A percentile compares a stretch with the other conserved stretches of the same genome.
These are phyloP conservation scores for Pongo pygmaeus DNA, from an alignment of 2,113 vertebrate species.

Conservation along the genomic window DNA sequence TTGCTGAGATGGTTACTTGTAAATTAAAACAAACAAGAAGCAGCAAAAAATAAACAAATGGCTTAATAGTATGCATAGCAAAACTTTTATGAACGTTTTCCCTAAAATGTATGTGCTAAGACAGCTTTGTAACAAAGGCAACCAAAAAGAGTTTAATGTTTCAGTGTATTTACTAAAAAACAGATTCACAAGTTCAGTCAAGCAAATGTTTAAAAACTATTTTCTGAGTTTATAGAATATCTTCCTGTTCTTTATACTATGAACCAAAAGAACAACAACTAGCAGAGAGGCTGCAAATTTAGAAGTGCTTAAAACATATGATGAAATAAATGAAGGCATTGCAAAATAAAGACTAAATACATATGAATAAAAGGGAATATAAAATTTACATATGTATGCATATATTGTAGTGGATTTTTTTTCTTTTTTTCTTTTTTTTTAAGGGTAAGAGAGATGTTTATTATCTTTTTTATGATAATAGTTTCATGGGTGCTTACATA, in stretches of 20 bases:
- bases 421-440: too few relatives aligned
- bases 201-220: neutral
- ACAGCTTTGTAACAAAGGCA: conserved; percentile 36
- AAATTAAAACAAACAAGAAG: conserved; percentile 69
- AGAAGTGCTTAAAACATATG: neutral
- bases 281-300: neutral
- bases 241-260: neutral
- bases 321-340: neutral
- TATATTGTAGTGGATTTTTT: conserved; percentile 6
- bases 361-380: neutral
- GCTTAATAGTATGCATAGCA: conserved; percentile 53
- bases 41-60: conserved; percentile 54
- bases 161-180: conserved; percentile 54
- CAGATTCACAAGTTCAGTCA: neutral
- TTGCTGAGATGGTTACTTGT: conserved; percentile 54
- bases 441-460: too few relatives aligned
- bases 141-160: conserved; percentile 50
- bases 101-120: conserved; percentile 63
- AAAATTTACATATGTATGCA: neutral
- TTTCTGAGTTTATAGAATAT: neutral
- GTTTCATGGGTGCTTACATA: too few relatives aligned
- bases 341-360: neutral
- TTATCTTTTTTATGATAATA: too few relatives aligned
- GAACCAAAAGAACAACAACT: neutral
- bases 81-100: conserved; percentile 62